These are phyloP conservation scores for Moxostoma hubbsi DNA, from an alignment of 2,797 vertebrate species.

Conservation along the genomic window DNA sequence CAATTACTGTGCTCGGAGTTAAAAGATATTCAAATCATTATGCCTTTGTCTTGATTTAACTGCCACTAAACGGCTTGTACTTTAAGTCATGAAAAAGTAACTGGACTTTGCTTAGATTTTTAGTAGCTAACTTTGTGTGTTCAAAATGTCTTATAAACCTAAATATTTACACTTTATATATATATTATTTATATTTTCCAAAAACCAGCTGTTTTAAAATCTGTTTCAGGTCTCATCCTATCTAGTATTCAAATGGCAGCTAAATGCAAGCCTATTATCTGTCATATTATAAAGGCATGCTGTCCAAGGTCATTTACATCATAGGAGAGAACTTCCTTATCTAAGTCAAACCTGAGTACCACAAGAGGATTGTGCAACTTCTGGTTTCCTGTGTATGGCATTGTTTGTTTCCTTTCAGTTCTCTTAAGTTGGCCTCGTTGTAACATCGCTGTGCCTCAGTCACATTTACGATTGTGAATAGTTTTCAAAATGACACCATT, in stretches of 20 bases:
- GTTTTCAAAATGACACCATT: slow-evolving; percentile 76
- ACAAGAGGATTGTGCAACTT: slow-evolving; percentile 57
- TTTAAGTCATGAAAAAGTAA: no score
- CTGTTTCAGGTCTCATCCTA: neutral
- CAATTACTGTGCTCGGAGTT: neutral
- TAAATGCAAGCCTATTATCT: slow-evolving; percentile 30
- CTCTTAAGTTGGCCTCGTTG: neutral
- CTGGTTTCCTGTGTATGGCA: slow-evolving; percentile 73
- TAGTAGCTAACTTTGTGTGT: neutral
- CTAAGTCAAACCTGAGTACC: slow-evolving; percentile 73
- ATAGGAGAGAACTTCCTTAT: slow-evolving; percentile 83
- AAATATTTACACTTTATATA: neutral
- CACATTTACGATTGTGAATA: neutral
- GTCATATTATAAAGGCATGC: slow-evolving; percentile 2
- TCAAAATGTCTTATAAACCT: neutral
- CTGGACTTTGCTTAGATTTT: neutral
- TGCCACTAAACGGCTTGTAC: neutral
- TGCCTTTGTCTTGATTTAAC: neutral
- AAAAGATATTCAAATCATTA: slow-evolving; percentile 2
- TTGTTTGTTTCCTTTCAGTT: slow-evolving; percentile 44
- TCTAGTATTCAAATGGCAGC: slow-evolving; percentile 31
- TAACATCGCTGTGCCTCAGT: neutral
- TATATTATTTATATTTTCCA: neutral
- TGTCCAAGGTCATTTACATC: slow-evolving; percentile 63
- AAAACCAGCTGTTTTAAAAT: slow-evolving; percentile 6